A percentile compares a stretch with the other conserved stretches of the same genome.
Evolutionary conservation across 2,113 vertebrate genomes (phyloP).

Genomic region (Chaetops frenatus): DNA sequence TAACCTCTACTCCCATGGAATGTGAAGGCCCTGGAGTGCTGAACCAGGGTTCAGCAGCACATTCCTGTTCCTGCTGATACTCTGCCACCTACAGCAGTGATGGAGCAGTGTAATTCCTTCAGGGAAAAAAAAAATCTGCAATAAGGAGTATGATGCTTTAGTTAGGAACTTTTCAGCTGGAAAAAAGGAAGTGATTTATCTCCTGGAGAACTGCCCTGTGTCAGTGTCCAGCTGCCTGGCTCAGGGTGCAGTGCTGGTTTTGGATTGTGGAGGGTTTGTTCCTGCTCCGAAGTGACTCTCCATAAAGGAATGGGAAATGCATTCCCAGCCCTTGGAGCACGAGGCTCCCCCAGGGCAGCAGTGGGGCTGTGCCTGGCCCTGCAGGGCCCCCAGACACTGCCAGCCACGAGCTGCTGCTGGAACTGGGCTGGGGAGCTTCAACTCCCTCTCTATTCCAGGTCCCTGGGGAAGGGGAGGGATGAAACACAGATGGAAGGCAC

Average conservation of each 20-base stretch:
- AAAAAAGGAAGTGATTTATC: background rate
- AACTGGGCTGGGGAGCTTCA: background rate
- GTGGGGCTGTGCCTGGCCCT: background rate
- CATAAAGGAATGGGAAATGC: background rate
- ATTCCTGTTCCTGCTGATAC: background rate
- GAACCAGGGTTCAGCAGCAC: background rate
- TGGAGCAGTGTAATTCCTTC: background rate
- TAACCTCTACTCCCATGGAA: background rate
- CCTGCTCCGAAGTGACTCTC: background rate
- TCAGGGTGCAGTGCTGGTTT: background rate
- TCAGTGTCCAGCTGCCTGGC: background rate
- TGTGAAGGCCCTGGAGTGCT: background rate
- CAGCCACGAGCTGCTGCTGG: background rate
- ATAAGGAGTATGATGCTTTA: background rate
- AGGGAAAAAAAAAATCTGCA: rapidly evolving
- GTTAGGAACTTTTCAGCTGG: background rate
- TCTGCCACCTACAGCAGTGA: rapidly evolving
- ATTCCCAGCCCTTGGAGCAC: rapidly evolving
- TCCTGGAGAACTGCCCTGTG: background rate
- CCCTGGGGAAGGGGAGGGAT: background rate
- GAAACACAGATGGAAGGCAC: background rate
- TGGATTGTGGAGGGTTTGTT: background rate
- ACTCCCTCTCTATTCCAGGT: background rate
- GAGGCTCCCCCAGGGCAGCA: background rate
- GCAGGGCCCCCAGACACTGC: background rate